Evolutionary conservation across 2,888 invertebrate species (phyloP).

Genomic region (Altica lythri): DNA sequence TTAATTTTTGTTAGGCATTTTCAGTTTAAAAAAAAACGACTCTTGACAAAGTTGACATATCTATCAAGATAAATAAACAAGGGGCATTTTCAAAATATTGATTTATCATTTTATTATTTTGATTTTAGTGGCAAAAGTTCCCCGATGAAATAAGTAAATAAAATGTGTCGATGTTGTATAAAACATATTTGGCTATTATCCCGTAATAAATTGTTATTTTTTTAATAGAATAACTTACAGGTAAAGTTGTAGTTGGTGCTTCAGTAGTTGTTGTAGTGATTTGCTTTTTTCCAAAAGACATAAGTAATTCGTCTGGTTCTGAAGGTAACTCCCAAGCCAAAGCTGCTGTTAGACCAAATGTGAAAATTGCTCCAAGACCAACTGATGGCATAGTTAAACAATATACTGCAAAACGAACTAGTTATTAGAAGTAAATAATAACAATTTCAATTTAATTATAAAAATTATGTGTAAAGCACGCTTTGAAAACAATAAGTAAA

Average conservation of each 20-base stretch:
- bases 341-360: constrained; percentile 75
- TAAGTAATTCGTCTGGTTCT: constrained; percentile 34
- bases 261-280: constrained; percentile 30
- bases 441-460: not conserved
- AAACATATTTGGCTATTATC: not conserved
- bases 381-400: constrained; percentile 64
- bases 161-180: not conserved
- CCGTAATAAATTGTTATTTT: not conserved
- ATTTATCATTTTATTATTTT: no score
- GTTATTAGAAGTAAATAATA: not conserved
- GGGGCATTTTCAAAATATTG: no score
- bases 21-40: no score
- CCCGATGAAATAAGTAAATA: not conserved
- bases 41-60: no score
- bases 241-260: constrained; percentile 34
- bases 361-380: constrained; percentile 63
- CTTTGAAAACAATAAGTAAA: not conserved
- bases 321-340: constrained; percentile 75
- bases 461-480: not conserved
- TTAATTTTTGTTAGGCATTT: no score
- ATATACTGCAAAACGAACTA: constrained; percentile 60
- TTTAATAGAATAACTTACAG: no score
- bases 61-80: no score
- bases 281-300: constrained; percentile 31
- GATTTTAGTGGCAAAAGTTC: no score